Conservation (phyloP, 2,113 vertebrate species). For the Acanthisitta chloris region DNA sequence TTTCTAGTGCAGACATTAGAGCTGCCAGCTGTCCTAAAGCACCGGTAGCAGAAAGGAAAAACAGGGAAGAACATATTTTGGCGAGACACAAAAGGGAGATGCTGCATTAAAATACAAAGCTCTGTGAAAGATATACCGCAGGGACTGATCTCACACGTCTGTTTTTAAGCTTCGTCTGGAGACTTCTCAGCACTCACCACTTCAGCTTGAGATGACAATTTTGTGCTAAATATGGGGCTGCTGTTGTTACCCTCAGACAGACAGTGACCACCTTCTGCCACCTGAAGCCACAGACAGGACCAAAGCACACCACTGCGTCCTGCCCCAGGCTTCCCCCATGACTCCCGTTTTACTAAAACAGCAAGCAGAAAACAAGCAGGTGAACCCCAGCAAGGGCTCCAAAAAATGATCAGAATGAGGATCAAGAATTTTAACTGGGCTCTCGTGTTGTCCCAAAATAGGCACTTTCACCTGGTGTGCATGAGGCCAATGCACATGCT, state of each 20-base stretch:
- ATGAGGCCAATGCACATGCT: too few relatives aligned
- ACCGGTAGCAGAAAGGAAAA: neutral
- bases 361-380: neutral
- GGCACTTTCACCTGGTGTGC: too few relatives aligned
- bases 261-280: neutral
- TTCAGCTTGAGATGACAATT: neutral
- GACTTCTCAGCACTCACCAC: rapidly evolving
- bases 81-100: neutral
- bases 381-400: rapidly evolving
- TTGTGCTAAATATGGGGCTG: too few relatives aligned
- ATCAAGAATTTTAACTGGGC: neutral
- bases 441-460: too few relatives aligned
- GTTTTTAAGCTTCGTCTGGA: neutral
- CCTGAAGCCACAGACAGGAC: neutral
- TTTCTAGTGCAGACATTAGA: neutral
- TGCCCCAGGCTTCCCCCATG: rapidly evolving
- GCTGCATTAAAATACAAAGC: rapidly evolving
- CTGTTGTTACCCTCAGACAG: neutral
- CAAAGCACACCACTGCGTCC: neutral
- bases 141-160: neutral
- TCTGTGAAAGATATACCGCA: neutral
- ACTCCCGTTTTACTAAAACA: neutral
- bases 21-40: neutral
- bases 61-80: rapidly evolving
- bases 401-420: rapidly evolving